phyloP scores from a whole-genome alignment of 2,797 vertebrate species.

The Philypnodon macrostomus region DNA sequence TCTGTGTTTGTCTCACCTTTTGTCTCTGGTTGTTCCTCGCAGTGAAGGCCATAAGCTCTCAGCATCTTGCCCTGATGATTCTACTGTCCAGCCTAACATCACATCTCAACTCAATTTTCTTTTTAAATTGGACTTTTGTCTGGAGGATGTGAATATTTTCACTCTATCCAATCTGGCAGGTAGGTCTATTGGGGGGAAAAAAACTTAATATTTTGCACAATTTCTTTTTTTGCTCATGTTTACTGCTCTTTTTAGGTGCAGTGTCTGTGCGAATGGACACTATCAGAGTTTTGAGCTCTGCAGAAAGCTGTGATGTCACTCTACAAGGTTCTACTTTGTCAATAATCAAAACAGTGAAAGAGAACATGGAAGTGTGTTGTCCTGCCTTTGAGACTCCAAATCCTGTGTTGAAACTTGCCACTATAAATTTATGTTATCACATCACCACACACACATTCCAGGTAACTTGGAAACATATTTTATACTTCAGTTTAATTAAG shows the following conservation, averaged over 20 bases:
- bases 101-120: slow-evolving; percentile 70
- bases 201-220: no score
- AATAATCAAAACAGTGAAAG: slow-evolving; percentile 83
- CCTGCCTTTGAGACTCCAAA: slow-evolving; percentile 79
- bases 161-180: slow-evolving; percentile 88
- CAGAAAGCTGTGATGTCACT: slow-evolving; percentile 81
- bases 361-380: slow-evolving; percentile 89
- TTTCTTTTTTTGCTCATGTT: no score
- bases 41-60: slow-evolving; percentile 19
- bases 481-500: background rate
- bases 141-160: slow-evolving; percentile 92
- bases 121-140: slow-evolving; percentile 87
- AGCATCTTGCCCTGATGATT: slow-evolving; percentile 37
- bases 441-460: slow-evolving; percentile 84
- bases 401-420: slow-evolving; percentile 80
- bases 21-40: slow-evolving; percentile 73
- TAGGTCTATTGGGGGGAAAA: slow-evolving; percentile 57
- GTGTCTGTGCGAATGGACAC: slow-evolving; percentile 86
- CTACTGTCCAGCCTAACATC: slow-evolving; percentile 9
- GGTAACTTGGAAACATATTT: slow-evolving; percentile 67
- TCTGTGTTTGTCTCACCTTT: slow-evolving; percentile 88
- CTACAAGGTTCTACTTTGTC: slow-evolving; percentile 85
- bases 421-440: slow-evolving; percentile 81
- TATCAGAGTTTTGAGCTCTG: slow-evolving; percentile 77
- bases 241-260: slow-evolving; percentile 80